phyloP scores from a whole-genome alignment of 2,113 vertebrate genomes.

The Ptilorrhoa leucosticta region DNA sequence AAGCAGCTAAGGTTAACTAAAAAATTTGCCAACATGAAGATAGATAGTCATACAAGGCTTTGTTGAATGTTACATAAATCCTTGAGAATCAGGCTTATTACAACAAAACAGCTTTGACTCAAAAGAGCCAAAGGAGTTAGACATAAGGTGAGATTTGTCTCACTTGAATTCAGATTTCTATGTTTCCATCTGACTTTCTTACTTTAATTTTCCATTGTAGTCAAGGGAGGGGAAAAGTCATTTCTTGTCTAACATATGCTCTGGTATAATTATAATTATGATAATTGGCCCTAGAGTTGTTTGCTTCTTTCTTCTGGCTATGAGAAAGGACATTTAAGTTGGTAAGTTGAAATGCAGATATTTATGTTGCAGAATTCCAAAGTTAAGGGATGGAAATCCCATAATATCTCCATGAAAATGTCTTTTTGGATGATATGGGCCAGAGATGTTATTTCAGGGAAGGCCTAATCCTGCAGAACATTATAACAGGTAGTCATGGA shows the following conservation, averaged over 20 bases:
- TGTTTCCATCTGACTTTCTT: not conserved
- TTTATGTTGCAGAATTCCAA: not conserved
- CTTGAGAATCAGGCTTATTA: not conserved
- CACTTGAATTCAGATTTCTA: not conserved
- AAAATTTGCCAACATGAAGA: not conserved
- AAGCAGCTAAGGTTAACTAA: not conserved
- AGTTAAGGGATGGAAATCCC: not conserved
- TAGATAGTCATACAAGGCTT: not conserved
- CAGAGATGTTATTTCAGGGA: not conserved
- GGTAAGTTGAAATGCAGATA: not conserved
- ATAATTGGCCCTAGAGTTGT: not conserved
- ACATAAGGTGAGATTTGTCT: not conserved
- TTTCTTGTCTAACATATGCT: not conserved
- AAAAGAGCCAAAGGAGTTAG: not conserved
- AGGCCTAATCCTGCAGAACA: not conserved
- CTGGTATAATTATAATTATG: fast-evolving
- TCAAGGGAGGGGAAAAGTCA: not conserved
- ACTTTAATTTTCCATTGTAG: not conserved
- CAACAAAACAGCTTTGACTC: not conserved
- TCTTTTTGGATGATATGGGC: not conserved
- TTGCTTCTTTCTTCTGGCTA: not conserved
- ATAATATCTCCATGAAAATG: not conserved
- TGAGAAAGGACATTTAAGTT: not conserved
- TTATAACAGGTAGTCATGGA: not conserved
- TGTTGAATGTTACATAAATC: not conserved